Conservation (phyloP, 2,888 invertebrate species). For the Crematogaster levior region DNA sequence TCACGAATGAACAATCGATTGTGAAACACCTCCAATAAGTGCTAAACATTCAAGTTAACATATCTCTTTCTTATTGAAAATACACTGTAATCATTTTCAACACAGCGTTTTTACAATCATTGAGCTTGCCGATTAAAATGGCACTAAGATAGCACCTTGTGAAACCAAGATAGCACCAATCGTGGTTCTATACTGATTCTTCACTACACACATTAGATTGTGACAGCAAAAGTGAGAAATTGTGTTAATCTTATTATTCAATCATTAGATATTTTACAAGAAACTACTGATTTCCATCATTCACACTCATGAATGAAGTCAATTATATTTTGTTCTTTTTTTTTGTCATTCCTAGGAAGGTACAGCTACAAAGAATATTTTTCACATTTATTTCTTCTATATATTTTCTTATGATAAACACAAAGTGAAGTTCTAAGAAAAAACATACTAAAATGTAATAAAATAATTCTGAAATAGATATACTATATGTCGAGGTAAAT, state of each 20-base stretch:
- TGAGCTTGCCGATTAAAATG: constrained; percentile 61
- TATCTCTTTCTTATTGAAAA: background rate
- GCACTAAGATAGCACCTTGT: constrained; percentile 64
- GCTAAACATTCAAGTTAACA: constrained; percentile 36
- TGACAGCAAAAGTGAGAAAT: background rate
- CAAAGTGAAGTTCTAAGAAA: background rate
- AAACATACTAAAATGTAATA: background rate
- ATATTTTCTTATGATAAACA: background rate
- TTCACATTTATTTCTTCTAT: background rate
- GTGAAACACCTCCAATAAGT: constrained; percentile 44
- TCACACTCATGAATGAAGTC: background rate
- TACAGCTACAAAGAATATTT: background rate
- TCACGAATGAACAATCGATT: constrained; percentile 68
- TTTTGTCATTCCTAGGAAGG: background rate
- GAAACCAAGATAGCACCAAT: constrained; percentile 62
- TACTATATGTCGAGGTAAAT: background rate
- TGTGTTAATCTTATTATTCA: background rate
- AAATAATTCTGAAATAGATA: background rate
- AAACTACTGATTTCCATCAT: background rate
- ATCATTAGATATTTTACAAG: background rate
- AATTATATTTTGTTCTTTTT: too few relatives aligned
- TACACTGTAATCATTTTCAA: background rate
- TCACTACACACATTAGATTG: background rate
- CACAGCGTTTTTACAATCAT: constrained; percentile 48
- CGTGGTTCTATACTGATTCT: background rate